These are phyloP conservation scores for Oryctes rhinoceros DNA, from an alignment of 1,140 invertebrate genomes.

Conservation along the genomic window DNA sequence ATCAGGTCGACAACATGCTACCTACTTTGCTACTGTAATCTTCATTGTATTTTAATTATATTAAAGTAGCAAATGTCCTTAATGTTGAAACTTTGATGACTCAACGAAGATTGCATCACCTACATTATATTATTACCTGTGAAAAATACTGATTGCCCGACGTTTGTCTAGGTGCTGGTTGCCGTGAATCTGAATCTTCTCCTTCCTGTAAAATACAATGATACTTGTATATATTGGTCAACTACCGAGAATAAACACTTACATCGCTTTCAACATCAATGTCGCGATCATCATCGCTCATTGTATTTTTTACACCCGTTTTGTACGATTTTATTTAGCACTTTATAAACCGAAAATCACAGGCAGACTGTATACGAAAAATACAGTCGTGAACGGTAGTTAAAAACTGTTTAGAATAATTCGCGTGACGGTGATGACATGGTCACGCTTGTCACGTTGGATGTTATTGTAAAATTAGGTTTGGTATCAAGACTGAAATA, in stretches of 20 bases:
- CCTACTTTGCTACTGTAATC: too few species aligned
- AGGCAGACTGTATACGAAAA: background rate
- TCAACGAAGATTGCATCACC: background rate
- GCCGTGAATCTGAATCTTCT: constrained; percentile 71
- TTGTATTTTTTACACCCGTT: constrained; percentile 57
- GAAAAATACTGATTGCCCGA: constrained; percentile 67
- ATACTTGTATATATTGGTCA: constrained; percentile 41
- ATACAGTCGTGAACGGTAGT: background rate
- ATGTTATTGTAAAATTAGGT: background rate
- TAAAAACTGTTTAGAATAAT: constrained; percentile 15
- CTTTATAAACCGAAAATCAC: constrained; percentile 10
- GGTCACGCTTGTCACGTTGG: background rate
- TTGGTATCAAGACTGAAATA: background rate
- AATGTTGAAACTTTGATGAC: background rate
- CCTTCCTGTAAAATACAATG: constrained; percentile 66
- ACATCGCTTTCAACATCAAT: constrained; percentile 94
- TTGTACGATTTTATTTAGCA: constrained; percentile 41
- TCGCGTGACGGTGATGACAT: background rate
- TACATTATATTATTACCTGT: constrained; percentile 61
- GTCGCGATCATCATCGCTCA: constrained; percentile 91
- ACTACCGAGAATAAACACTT: constrained; percentile 60
- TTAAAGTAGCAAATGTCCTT: too few species aligned
- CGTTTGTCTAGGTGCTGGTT: constrained; percentile 55
- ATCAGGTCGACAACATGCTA: too few species aligned
- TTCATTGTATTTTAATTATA: too few species aligned